A percentile compares a stretch with the other conserved stretches of the same genome.
These are phyloP conservation scores for Acrobeloides nanus DNA, from an alignment of 2,888 invertebrate genomes.

Conservation along the genomic window DNA sequence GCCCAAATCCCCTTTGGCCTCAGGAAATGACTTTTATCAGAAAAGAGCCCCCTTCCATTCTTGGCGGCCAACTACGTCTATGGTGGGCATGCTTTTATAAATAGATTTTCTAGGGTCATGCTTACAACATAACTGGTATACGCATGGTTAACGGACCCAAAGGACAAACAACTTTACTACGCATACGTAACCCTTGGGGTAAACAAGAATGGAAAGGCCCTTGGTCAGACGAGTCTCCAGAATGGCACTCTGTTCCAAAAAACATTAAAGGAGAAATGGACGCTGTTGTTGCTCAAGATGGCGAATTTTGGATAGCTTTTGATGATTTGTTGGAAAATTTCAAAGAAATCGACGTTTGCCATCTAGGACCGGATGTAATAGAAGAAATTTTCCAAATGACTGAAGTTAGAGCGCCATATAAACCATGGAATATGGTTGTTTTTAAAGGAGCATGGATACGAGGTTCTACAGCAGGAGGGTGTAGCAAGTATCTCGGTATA, in stretches of 20 bases:
- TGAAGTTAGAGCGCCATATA: slow-evolving; percentile 29
- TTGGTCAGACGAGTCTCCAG: slow-evolving; percentile 71
- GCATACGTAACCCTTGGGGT: slow-evolving; percentile 88
- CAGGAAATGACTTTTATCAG: too few species aligned
- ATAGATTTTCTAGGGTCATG: slow-evolving; percentile 82
- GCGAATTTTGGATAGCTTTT: slow-evolving; percentile 95
- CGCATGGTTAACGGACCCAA: slow-evolving; percentile 61
- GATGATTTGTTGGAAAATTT: slow-evolving; percentile 78
- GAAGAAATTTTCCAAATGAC: slow-evolving; percentile 58
- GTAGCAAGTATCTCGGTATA: slow-evolving; percentile 80
- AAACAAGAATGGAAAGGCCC: slow-evolving; percentile 90
- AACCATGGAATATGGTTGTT: slow-evolving; percentile 78
- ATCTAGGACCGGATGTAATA: slow-evolving; percentile 84
- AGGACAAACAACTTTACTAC: slow-evolving; percentile 73
- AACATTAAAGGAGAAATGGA: slow-evolving; percentile 76
- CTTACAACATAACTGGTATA: slow-evolving; percentile 81
- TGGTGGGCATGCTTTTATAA: too few species aligned
- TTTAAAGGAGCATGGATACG: slow-evolving; percentile 89
- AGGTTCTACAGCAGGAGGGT: slow-evolving; percentile 89
- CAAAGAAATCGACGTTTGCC: slow-evolving; percentile 80
- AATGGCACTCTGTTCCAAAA: slow-evolving; percentile 77
- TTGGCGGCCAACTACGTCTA: too few species aligned
- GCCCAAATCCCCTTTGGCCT: too few species aligned
- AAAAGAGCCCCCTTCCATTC: too few species aligned
- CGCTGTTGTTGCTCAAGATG: slow-evolving; percentile 79